Base-by-base conservation (phyloP, 2,888 invertebrate genomes). In the Arctia plantaginis region DNA sequence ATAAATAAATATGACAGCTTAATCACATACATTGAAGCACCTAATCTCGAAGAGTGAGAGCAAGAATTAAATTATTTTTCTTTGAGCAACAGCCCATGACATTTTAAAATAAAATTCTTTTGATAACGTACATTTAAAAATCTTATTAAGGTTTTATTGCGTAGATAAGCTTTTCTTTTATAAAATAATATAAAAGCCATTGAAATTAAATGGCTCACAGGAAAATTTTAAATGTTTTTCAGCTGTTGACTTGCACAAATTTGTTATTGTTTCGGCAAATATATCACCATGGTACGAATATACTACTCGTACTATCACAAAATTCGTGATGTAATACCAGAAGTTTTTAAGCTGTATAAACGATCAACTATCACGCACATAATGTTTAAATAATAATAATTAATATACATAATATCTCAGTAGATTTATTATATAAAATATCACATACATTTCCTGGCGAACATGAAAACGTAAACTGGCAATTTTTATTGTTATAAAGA, bases 11-110 rank as follows among this genome's bases (percentile, higher is more conserved):
- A 30, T 51, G 27, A 30, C 30, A 30, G n/a, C 35, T 47, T 18
- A 68, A 68, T 44, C 44, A 12, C 44, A 68, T 23, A 68, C 30
- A 20, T 33, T n/a, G 7, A 41, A 39, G 41, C 39, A 20, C 18
- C 55, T 30, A 51, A 35, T 69, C 13, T 59, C 59, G 69, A 55
- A 75, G 73, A 81, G 74, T 33, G 72, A 70, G 51, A 68, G 62
- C 69, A 76, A 68, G 62, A 78, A 78, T 79, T 73, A 68, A 78
- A 76, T 83, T 80, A 47, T 78, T 71, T 78, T 73, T 35, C 75
- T 77, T 78, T 83, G 78, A 82, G 78, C 76, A 75, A 72, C 69
- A 39, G 65, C 35, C 77, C 76, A 77, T 76, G 77, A 76, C 72
- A 76, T 74, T 77, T 71, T 55, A 68, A 65, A 75, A 74, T 78